Evolutionary conservation across 2,113 vertebrate genomes (phyloP).

Genomic region (Gymnocephalus cernua): DNA sequence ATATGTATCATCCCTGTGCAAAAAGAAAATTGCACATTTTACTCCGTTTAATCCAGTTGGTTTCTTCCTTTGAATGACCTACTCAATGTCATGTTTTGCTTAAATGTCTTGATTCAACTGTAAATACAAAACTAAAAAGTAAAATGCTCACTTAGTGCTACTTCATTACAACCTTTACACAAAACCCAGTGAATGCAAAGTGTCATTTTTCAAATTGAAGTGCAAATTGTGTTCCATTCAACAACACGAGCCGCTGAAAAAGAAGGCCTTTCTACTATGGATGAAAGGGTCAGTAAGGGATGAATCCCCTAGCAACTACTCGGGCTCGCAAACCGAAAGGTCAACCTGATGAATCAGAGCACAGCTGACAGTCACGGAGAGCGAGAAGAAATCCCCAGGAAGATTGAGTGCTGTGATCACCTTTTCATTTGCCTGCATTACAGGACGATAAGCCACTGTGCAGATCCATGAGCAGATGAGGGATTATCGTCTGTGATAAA

Average conservation of each 20-base stretch:
- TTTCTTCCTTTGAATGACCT: not conserved
- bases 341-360: conserved; percentile 56
- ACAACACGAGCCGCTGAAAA: not conserved
- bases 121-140: not conserved
- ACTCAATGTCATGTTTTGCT: not conserved
- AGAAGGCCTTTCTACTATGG: not conserved
- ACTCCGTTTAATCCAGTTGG: not conserved
- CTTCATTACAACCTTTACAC: not conserved
- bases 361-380: conserved; percentile 40
- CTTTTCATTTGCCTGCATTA: conserved; percentile 59
- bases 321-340: conserved; percentile 44
- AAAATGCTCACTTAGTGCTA: not conserved
- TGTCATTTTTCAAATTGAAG: not conserved
- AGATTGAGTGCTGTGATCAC: conserved; percentile 66
- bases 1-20: too few relatives aligned
- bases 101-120: not conserved
- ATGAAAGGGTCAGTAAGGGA: conserved; percentile 11
- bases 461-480: conserved; percentile 44
- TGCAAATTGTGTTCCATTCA: not conserved
- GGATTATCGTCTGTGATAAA: conserved; percentile 50
- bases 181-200: not conserved
- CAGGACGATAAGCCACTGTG: conserved; percentile 28
- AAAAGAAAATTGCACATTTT: not conserved
- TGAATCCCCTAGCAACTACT: conserved; percentile 26
- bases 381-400: conserved; percentile 56